phyloP scores from a whole-genome alignment of 1,140 invertebrate genomes.

The Asbolus verrucosus region DNA sequence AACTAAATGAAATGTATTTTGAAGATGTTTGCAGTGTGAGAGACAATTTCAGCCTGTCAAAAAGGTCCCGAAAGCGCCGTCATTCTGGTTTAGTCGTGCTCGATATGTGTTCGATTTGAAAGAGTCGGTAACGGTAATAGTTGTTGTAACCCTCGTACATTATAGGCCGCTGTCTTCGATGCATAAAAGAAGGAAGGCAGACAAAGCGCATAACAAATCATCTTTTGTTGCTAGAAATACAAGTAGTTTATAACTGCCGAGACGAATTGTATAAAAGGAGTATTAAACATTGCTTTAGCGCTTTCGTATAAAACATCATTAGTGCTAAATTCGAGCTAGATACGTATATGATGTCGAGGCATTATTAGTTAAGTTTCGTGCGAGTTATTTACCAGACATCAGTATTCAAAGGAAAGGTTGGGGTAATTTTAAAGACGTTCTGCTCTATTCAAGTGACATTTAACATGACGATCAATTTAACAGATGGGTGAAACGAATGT shows the following conservation, averaged over 20 bases:
- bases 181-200: conserved; percentile 23
- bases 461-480: conserved; percentile 6
- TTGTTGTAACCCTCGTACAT: conserved; percentile 22
- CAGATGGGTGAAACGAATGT: conserved; percentile 6
- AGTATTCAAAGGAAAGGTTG: not conserved
- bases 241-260: conserved; percentile 34
- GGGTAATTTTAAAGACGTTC: not conserved
- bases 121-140: not conserved
- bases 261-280: conserved; percentile 13
- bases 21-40: no score
- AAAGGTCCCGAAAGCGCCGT: no score
- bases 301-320: conserved; percentile 15
- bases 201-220: conserved; percentile 31
- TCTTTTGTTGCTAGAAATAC: conserved; percentile 34
- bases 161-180: conserved; percentile 17
- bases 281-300: conserved; percentile 32
- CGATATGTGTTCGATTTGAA: not conserved
- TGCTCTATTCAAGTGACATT: not conserved
- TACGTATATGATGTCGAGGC: not conserved
- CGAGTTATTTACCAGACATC: not conserved
- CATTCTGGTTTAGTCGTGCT: no score
- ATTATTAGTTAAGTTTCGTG: not conserved
- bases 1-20: no score
- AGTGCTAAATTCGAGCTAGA: not conserved
- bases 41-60: no score